Conservation (phyloP, 2,113 vertebrate genomes). For the Heterotis niloticus region DNA sequence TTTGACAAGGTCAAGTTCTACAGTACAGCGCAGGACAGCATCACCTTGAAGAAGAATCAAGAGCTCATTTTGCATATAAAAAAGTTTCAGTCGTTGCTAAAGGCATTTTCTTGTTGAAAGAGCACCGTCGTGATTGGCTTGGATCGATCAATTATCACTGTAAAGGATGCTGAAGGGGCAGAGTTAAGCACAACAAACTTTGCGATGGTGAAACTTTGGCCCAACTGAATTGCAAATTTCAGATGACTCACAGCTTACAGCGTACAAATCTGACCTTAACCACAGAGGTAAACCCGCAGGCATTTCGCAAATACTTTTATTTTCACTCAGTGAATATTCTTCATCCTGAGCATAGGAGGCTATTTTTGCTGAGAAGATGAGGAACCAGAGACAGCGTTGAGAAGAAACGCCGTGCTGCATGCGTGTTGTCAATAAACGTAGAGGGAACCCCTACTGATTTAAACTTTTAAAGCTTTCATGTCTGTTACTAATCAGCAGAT, state of each 20-base stretch:
- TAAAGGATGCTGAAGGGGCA: not conserved
- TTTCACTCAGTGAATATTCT: not conserved
- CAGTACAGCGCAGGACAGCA: no score
- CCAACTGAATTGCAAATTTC: not conserved
- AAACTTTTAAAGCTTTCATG: no score
- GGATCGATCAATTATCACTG: not conserved
- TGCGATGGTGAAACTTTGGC: not conserved
- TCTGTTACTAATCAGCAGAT: no score
- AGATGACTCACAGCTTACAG: not conserved
- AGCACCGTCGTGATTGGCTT: not conserved
- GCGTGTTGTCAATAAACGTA: no score
- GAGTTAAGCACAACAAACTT: not conserved
- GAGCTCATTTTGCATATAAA: not conserved
- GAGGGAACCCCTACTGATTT: no score
- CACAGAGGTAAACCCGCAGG: slow-evolving; percentile 11
- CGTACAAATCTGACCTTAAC: slow-evolving; percentile 24
- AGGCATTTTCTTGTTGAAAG: not conserved
- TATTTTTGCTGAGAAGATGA: not conserved
- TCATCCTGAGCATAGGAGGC: slow-evolving; percentile 7
- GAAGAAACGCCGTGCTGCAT: not conserved
- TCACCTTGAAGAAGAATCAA: no score
- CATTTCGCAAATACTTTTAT: not conserved
- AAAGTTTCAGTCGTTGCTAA: not conserved
- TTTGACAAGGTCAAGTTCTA: no score
- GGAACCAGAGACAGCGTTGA: not conserved